A percentile compares a stretch with the other conserved stretches of the same genome.
These are phyloP conservation scores for Gerosis bhagava DNA, from an alignment of 2,888 invertebrate genomes.

Conservation along the genomic window DNA sequence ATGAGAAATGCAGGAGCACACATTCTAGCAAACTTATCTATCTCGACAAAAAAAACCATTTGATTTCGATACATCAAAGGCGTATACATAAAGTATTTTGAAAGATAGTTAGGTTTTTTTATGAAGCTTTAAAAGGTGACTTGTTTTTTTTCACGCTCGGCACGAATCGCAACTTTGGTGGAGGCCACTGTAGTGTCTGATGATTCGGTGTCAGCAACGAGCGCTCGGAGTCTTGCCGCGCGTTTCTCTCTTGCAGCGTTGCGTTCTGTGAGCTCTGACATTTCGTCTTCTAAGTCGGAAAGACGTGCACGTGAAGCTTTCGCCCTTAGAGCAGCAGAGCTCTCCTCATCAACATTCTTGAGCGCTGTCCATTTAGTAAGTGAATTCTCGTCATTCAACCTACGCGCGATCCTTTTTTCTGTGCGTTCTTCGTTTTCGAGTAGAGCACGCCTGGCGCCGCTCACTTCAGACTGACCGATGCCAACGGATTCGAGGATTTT, in stretches of 20 bases:
- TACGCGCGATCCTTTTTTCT: slow-evolving; percentile 69
- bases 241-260: slow-evolving; percentile 87
- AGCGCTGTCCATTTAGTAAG: slow-evolving; percentile 87
- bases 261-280: slow-evolving; percentile 87
- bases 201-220: slow-evolving; percentile 84
- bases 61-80: slow-evolving; percentile 37
- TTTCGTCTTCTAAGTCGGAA: slow-evolving; percentile 88
- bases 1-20: slow-evolving; percentile 65
- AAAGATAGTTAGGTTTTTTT: slow-evolving; percentile 27
- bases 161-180: slow-evolving; percentile 62
- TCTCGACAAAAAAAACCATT: slow-evolving; percentile 48
- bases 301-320: slow-evolving; percentile 86
- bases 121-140: slow-evolving; percentile 64
- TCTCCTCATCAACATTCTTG: slow-evolving; percentile 68
- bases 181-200: slow-evolving; percentile 56
- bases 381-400: slow-evolving; percentile 62
- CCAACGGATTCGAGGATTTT: slow-evolving; percentile 86
- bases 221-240: slow-evolving; percentile 85
- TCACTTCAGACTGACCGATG: slow-evolving; percentile 78
- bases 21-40: slow-evolving; percentile 60
- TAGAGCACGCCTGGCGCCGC: slow-evolving; percentile 73
- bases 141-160: slow-evolving; percentile 75
- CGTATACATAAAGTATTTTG: slow-evolving; percentile 11
- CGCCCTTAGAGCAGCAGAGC: slow-evolving; percentile 85
- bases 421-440: slow-evolving; percentile 74